Percentiles rank a stretch among this genome's conserved stretches.
Conservation (phyloP, 1,140 invertebrate species). For the Ctenoplectra terminalis region DNA sequence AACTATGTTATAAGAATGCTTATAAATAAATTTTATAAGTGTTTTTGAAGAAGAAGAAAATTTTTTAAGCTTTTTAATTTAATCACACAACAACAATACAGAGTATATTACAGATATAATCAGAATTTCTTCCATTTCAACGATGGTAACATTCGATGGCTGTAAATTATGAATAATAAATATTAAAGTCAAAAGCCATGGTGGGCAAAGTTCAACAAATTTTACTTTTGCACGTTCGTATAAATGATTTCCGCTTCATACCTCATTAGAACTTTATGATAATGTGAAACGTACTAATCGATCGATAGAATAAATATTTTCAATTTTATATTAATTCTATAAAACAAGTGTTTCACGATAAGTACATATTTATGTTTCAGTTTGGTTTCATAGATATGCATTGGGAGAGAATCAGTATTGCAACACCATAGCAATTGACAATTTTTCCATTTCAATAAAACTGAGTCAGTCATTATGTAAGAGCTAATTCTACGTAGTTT, state of each 20-base stretch:
- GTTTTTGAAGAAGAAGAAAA: background rate
- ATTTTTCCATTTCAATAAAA: conserved; percentile 47
- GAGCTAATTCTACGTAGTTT: conserved; percentile 69
- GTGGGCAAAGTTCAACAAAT: conserved; percentile 39
- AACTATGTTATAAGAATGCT: background rate
- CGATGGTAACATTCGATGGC: conserved; percentile 75
- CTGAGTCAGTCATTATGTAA: conserved; percentile 67
- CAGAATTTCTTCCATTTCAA: conserved; percentile 75
- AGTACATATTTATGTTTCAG: background rate
- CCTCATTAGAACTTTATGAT: background rate
- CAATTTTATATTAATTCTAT: conserved; percentile 11
- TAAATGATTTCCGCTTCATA: conserved; percentile 9
- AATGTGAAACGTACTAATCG: background rate
- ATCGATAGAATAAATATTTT: background rate
- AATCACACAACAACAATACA: conserved; percentile 83
- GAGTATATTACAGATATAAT: conserved; percentile 82
- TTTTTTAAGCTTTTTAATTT: conserved; percentile 74
- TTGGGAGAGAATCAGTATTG: background rate
- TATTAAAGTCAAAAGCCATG: conserved; percentile 65
- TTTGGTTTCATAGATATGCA: conserved; percentile 32
- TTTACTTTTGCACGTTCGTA: background rate
- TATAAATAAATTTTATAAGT: conserved; percentile 26
- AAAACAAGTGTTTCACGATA: background rate
- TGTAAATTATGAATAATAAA: conserved; percentile 64
- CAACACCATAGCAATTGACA: conserved; percentile 63